Conservation (phyloP, 2,113 vertebrate genomes). For the Phaetusa simplex region DNA sequence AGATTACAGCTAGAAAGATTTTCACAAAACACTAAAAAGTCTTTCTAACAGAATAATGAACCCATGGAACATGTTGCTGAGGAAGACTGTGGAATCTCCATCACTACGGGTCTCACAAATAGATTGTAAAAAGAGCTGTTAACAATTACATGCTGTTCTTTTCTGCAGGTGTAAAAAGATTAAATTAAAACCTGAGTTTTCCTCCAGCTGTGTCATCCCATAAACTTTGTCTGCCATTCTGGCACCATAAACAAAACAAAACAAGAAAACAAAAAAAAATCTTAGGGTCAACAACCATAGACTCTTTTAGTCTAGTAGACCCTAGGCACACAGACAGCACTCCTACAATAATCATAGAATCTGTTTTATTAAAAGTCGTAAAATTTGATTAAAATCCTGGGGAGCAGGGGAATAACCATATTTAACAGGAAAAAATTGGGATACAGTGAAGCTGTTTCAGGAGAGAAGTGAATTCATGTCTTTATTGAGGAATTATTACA, state of each 20-base stretch:
- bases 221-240: not conserved
- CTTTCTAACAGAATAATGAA: not conserved
- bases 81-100: not conserved
- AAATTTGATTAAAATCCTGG: not conserved
- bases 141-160: not conserved
- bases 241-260: not conserved
- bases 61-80: not conserved
- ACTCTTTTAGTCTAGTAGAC: not conserved
- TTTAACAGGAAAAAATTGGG: not conserved
- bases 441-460: not conserved
- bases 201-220: not conserved
- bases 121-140: not conserved
- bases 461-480: not conserved
- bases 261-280: not conserved
- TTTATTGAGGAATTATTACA: not conserved
- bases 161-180: not conserved
- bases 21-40: not conserved
- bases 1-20: not conserved
- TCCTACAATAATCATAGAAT: not conserved
- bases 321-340: not conserved
- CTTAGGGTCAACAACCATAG: not conserved
- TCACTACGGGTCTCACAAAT: rapidly evolving
- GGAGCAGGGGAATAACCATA: not conserved
- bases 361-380: not conserved
- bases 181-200: not conserved